Percentiles rank a stretch among this genome's conserved stretches.
phyloP scores from a whole-genome alignment of 2,797 vertebrate species.

The Arrhamphus sclerolepis region DNA sequence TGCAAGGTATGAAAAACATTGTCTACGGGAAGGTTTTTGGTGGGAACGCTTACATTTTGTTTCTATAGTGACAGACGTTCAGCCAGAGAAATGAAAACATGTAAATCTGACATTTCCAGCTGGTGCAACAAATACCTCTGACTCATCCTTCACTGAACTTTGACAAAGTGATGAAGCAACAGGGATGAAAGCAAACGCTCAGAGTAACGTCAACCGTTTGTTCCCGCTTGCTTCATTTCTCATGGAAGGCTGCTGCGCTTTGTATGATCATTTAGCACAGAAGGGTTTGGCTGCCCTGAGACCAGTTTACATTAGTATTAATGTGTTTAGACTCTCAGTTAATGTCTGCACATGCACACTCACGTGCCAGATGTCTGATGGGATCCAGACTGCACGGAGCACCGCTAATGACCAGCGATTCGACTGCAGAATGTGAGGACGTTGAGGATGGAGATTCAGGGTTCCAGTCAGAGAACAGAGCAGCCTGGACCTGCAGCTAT shows the following conservation, averaged over 20 bases:
- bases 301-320: slow-evolving; percentile 58
- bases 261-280: slow-evolving; percentile 18
- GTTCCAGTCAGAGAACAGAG: slow-evolving; percentile 65
- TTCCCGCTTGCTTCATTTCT: slow-evolving; percentile 41
- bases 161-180: slow-evolving; percentile 17
- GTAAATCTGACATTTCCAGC: slow-evolving; percentile 9
- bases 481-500: slow-evolving; percentile 50
- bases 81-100: slow-evolving; percentile 31
- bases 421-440: slow-evolving; percentile 10
- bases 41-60: slow-evolving; percentile 12
- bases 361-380: slow-evolving; percentile 50
- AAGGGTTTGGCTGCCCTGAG: slow-evolving; percentile 12
- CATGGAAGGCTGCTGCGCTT: slow-evolving; percentile 36
- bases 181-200: slow-evolving; percentile 27
- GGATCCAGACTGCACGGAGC: slow-evolving; percentile 31
- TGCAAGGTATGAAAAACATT: background rate
- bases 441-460: slow-evolving; percentile 37
- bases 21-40: background rate
- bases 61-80: slow-evolving; percentile 15
- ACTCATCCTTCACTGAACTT: slow-evolving; percentile 41
- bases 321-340: slow-evolving; percentile 63
- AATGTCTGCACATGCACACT: slow-evolving; percentile 45
- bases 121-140: slow-evolving; percentile 34
- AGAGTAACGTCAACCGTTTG: slow-evolving; percentile 33
- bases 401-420: slow-evolving; percentile 33